These are phyloP conservation scores for Chymomyza caudatula DNA, from an alignment of 2,888 invertebrate species.

Conservation along the genomic window DNA sequence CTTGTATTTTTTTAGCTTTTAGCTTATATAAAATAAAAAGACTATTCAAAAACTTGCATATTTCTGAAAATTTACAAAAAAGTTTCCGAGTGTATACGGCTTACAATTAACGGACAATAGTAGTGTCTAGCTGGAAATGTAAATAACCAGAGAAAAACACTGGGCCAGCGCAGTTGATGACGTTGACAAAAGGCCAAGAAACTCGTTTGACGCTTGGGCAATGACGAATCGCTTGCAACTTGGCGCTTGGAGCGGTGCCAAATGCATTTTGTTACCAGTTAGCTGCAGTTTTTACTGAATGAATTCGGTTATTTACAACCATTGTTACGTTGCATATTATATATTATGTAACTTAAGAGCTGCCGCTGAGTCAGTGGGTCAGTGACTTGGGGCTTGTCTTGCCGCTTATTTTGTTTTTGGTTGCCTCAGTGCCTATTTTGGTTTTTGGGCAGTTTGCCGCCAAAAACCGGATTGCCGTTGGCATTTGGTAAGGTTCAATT, in stretches of 20 bases:
- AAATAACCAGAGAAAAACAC: background rate
- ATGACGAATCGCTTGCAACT: background rate
- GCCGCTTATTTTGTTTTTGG: background rate
- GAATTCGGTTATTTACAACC: slow-evolving; percentile 19
- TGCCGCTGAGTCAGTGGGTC: slow-evolving; percentile 62
- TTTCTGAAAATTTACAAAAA: too few relatives aligned
- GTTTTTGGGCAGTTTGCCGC: background rate
- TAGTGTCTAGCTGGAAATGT: background rate
- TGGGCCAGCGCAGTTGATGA: slow-evolving; percentile 6
- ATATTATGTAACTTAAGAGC: background rate
- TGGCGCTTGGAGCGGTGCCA: background rate
- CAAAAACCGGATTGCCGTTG: background rate
- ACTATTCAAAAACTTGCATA: too few relatives aligned
- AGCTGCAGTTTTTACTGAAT: slow-evolving; percentile 50
- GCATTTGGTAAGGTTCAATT: background rate
- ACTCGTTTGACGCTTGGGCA: slow-evolving; percentile 43
- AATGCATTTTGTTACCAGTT: slow-evolving; percentile 27
- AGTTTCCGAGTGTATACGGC: background rate
- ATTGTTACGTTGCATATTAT: slow-evolving; percentile 52
- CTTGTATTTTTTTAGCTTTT: too few relatives aligned
- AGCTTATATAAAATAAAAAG: too few relatives aligned
- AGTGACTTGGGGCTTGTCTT: slow-evolving; percentile 44
- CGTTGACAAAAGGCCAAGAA: slow-evolving; percentile 45
- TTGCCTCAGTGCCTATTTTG: slow-evolving; percentile 9
- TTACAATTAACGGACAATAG: too few relatives aligned